Evolutionary conservation across 2,888 invertebrate species (phyloP).

Genomic region (Aphelenchoides bicaudatus): DNA sequence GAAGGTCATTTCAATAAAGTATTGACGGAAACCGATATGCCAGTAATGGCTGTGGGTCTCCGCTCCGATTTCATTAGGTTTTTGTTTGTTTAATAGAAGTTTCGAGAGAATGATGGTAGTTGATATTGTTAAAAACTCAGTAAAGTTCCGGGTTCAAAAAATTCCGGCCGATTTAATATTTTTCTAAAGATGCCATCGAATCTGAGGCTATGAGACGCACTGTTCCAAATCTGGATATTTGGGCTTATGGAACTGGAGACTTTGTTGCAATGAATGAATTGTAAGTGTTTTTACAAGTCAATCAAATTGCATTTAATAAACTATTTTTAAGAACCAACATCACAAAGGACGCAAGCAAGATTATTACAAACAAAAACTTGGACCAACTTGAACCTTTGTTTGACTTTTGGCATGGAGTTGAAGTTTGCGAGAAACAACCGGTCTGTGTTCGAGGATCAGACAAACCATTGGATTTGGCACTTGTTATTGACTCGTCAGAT

Average conservation of each 20-base stretch:
- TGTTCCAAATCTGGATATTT: constrained; percentile 51
- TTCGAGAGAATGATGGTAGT: no score
- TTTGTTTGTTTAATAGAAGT: no score
- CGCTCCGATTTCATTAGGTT: no score
- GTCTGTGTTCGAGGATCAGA: constrained; percentile 56
- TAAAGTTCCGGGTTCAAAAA: no score
- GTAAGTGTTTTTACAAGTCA: background rate
- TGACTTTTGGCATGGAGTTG: constrained; percentile 49
- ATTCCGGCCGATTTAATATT: no score
- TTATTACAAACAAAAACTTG: constrained; percentile 55
- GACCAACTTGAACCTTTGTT: constrained; percentile 49
- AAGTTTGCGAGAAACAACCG: constrained; percentile 57
- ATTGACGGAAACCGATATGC: no score
- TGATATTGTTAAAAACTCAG: no score
- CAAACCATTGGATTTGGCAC: constrained; percentile 54
- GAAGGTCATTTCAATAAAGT: no score
- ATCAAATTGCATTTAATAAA: constrained; percentile 1
- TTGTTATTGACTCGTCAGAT: constrained; percentile 56
- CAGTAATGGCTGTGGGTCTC: no score
- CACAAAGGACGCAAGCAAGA: constrained; percentile 40
- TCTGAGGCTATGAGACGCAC: constrained; percentile 41
- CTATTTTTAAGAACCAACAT: background rate
- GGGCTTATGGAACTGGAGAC: constrained; percentile 60
- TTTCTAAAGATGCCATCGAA: constrained; percentile 54
- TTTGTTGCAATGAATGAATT: constrained; percentile 58